Evolutionary conservation across 2,797 vertebrate genomes (phyloP).

Genomic region (Megalops cyprinoides): DNA sequence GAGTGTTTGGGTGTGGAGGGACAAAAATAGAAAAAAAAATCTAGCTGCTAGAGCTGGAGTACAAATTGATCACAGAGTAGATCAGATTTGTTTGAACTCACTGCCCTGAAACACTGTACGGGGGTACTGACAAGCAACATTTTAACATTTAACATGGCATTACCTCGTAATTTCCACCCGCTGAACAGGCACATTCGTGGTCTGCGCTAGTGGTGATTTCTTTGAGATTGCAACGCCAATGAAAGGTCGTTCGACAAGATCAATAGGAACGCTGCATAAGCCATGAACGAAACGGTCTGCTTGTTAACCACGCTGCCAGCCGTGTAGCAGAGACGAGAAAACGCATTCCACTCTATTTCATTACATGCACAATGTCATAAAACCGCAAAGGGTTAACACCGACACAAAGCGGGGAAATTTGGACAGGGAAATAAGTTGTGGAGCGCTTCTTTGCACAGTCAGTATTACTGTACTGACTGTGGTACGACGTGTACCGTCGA

Average conservation of each 20-base stretch:
- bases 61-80: neutral
- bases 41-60: neutral
- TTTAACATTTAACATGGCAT: no score
- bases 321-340: neutral
- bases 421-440: neutral
- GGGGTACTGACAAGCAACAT: neutral
- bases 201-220: neutral
- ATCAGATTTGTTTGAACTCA: neutral
- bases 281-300: neutral
- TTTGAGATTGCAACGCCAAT: neutral
- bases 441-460: neutral
- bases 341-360: no score
- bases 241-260: neutral
- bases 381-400: neutral
- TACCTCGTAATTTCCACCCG: neutral
- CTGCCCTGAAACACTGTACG: neutral
- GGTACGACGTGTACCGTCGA: neutral
- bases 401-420: neutral
- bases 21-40: constrained; percentile 69
- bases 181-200: neutral
- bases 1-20: constrained; percentile 61
- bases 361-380: neutral
- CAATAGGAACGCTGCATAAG: neutral
- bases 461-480: neutral
- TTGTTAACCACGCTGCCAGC: neutral